Base-by-base conservation (phyloP, 2,888 invertebrate species). In the Mylabris sibirica region DNA sequence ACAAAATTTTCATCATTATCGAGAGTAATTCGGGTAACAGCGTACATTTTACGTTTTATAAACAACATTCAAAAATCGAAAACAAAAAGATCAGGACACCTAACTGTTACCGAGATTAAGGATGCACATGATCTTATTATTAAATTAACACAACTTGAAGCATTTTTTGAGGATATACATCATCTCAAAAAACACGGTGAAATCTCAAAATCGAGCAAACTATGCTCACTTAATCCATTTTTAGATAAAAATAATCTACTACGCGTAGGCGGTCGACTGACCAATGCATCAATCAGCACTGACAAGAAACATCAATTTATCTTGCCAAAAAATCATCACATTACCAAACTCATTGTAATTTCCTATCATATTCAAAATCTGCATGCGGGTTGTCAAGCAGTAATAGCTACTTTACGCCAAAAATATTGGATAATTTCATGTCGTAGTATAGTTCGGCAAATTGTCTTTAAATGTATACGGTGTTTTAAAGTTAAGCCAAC, bases 401-500 rank as follows among this genome's bases (percentile, higher is more conserved):
- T 65, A 44, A 57, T 74, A 12, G 20, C 61, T 14, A 17, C 64
- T 9, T 24, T 72, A 17, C 12, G 70, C 11, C 14, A 63, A 26
- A 53, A 26, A 53, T 75, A 44, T 62, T 74, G 73, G 74, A 64
- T 63, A 8, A 8, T 71, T 20, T 34, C 41, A 35, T 72, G 70
- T 41, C 59, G 67, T 30, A 60, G 62, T 20, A 5, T 62, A 14
- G 41, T 41, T 14, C 41, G 41, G 2, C 3, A 14, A 14, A n/a
- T 41, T 14, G 14, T 41, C 14, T 14, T 14, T 41, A 41, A 14
- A 14, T n/a, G 66, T 67, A 5, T 66, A 64, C 22, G 22, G 49
- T 77, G 76, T 66, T 71, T 68, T 63, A 63, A 65, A 34, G 62
- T 59, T 8, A 73, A 75, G 14, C 70, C 77, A n/a, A 60, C 12